Evolutionary conservation across 2,113 vertebrate genomes (phyloP), one percentile per base, ranked within the genome.

Genomic region (Climacteris rufus): DNA sequence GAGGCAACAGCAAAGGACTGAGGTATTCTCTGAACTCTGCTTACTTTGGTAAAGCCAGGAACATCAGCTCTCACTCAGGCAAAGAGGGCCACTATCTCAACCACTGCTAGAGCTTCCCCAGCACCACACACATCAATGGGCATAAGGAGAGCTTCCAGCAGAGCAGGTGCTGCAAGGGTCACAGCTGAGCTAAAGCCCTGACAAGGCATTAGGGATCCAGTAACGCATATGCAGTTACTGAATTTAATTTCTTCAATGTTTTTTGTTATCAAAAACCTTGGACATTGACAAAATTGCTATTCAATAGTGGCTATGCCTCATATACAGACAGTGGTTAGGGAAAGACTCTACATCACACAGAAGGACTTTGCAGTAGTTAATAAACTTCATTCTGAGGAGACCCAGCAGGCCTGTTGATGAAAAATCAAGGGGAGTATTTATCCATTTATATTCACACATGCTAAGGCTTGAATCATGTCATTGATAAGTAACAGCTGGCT

Each of bases 401-500:
- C 49, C n/a, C 72, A 68, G 35, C 1, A 5, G 37, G 57, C 28
- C 49, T 60, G 33, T 8, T 64, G 53, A 75, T 64, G 49, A 75
- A 94, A 63, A 94, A 75, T 16, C 31, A 93, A 83, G 13, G n/a
- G 35, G 21, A 83, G 28, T 25, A 70, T 44, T 93, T 89, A 84
- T 70, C 93, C 89, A 83, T 79, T 91, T 94, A 78, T 93, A 93
- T 95, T 92, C 71, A 83, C 66, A 64, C 66, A 83, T 17, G 30
- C 63, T 60, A 68, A 40, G 28, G 52, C 57, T 83, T 96, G 61
- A 96, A 96, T 93, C 83, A 88, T 21, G 24, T 90, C 42, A 89
- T 83, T 97, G 83, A n/a, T 71, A 90, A 95, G 37, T 71, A 96
- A 90, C 68, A 93, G 75, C 66, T 77, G 92, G 76, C 82, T 90